phyloP scores from a whole-genome alignment of 2,888 invertebrate genomes.

The Conops quadrifasciatus region DNA sequence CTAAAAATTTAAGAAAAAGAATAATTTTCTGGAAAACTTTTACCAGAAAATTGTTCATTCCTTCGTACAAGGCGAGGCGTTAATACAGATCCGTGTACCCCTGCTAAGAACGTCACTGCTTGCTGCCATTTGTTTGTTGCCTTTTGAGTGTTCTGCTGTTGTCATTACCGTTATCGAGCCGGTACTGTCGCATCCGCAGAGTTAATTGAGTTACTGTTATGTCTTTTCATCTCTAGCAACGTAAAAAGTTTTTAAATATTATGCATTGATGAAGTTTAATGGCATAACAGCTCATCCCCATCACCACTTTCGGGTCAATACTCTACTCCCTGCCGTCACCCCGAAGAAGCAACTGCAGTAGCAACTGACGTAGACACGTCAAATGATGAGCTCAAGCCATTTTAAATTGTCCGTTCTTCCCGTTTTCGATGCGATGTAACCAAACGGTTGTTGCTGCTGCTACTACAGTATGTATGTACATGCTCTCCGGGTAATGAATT shows the following conservation, averaged over 20 bases:
- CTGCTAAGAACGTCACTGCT: no score
- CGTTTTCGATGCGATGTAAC: no score
- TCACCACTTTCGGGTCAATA: not conserved
- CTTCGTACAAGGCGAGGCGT: no score
- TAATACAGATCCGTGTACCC: no score
- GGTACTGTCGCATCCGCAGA: not conserved
- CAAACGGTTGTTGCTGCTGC: not conserved
- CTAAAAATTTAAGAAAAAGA: no score
- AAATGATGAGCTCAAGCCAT: not conserved
- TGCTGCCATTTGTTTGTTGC: no score
- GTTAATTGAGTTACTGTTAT: slow-evolving; percentile 26
- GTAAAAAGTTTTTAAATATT: slow-evolving; percentile 13
- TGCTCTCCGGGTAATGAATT: not conserved
- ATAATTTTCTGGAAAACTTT: no score
- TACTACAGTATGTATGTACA: not conserved
- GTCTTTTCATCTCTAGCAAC: slow-evolving; percentile 25
- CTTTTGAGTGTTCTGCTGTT: not conserved
- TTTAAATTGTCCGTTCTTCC: not conserved
- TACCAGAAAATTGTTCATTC: no score
- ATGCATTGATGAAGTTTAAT: not conserved
- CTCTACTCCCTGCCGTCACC: not conserved
- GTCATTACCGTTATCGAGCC: not conserved
- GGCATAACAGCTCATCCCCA: not conserved
- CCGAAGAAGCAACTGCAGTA: not conserved
- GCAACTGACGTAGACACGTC: not conserved